Base-by-base conservation (phyloP, 2,113 vertebrate species). In the Cromileptes altivelis region DNA sequence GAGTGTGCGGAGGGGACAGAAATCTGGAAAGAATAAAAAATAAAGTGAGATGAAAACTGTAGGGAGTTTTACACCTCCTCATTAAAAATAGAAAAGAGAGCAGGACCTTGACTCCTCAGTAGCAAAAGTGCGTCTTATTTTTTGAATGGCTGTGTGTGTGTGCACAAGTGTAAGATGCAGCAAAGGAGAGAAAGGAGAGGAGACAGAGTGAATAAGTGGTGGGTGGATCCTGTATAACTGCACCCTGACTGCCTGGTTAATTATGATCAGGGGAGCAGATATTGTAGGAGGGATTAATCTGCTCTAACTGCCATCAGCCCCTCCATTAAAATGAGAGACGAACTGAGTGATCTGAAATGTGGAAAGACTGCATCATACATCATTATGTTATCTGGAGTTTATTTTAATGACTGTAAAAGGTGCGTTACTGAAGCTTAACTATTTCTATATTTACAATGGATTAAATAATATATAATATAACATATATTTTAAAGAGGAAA, bases 201-300 rank as follows among this genome's bases (percentile, higher is more conserved):
- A 76, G 25, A 85, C 57, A 6, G 67, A 37, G 52, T 73, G 86
- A 82, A 86, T 60, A 78, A 81, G 65, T 63, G 61, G 85, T 90
- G 82, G 86, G 87, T 74, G 75, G 85, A 87, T 85, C 64, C 58
- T 65, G 75, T 75, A 55, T 53, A 87, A 74, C 63, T 88, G 80
- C 77, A 67, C 62, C 74, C 69, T 71, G 78, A 75, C 75, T 84
- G 84, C 79, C 81, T 87, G 82, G 65, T 89, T 91, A 90, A 93
- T 91, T 91, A 92, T 75, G 92, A 91, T 88, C 81, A 78, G 68
- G 70, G 80, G 83, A 89, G n/a, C 75, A 87, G 78, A 88, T 88
- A 89, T n/a, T 83, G 89, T 79, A 71, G 91, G 91, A 82, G 78
- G 85, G 73, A 85, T 82, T 91, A 77, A 90, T 92, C 82, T 78